These are phyloP conservation scores for Ormyrus nitidulus DNA, from an alignment of 2,888 invertebrate genomes.

Conservation along the genomic window DNA sequence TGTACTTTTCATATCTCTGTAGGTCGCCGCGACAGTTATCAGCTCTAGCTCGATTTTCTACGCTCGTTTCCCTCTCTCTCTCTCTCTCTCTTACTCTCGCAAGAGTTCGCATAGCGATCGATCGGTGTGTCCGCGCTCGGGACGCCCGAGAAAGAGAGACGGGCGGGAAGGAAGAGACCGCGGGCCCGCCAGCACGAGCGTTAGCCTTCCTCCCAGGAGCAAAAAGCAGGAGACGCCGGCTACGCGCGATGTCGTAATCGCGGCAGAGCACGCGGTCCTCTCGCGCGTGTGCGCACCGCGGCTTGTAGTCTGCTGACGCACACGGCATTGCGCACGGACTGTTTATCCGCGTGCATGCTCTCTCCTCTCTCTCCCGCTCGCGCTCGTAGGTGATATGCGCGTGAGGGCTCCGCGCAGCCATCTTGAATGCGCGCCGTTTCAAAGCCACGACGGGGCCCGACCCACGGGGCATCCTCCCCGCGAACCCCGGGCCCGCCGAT, in stretches of 20 bases:
- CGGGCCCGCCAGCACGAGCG: not conserved
- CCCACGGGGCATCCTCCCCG: not conserved
- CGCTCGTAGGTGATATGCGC: not conserved
- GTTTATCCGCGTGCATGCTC: slow-evolving; percentile 13
- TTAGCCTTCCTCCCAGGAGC: not conserved
- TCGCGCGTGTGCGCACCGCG: slow-evolving; percentile 6
- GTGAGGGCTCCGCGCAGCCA: slow-evolving; percentile 40
- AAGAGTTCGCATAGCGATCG: not conserved
- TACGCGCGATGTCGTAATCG: slow-evolving; percentile 50
- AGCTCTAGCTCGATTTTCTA: not conserved
- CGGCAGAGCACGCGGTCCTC: slow-evolving; percentile 48
- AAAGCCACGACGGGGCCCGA: slow-evolving; percentile 54
- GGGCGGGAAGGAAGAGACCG: not conserved
- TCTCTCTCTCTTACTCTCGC: not conserved
- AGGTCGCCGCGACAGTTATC: too few species aligned
- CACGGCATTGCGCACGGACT: slow-evolving; percentile 10
- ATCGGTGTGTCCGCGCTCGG: not conserved
- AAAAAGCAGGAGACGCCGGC: slow-evolving; percentile 28
- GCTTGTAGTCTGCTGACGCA: not conserved
- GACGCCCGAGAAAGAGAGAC: not conserved
- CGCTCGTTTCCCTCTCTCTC: not conserved
- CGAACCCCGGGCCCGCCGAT: not conserved
- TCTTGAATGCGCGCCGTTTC: slow-evolving; percentile 63
- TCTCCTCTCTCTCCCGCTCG: not conserved
- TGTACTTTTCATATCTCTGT: too few species aligned